A percentile compares a stretch with the other conserved stretches of the same genome.
These are phyloP conservation scores for Epinotia nisella DNA, from an alignment of 2,888 invertebrate genomes.

Conservation along the genomic window DNA sequence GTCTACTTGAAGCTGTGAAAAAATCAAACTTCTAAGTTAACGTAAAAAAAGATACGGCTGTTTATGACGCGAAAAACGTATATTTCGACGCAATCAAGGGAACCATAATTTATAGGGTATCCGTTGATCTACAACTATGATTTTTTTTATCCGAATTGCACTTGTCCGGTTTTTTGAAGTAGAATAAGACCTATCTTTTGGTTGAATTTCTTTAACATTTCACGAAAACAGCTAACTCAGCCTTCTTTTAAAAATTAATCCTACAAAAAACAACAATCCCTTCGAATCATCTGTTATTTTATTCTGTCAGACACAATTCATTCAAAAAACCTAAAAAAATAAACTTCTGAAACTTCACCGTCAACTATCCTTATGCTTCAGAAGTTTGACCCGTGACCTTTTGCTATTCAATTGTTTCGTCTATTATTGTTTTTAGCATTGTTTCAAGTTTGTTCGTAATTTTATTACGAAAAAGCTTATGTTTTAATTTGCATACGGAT, in stretches of 20 bases:
- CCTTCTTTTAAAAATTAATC: neutral
- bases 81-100: too few relatives aligned
- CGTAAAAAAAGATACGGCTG: too few relatives aligned
- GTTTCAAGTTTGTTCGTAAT: neutral
- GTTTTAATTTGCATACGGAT: neutral
- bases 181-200: too few relatives aligned
- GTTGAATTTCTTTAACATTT: neutral
- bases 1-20: too few relatives aligned
- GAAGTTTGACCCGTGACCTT: neutral
- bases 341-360: neutral
- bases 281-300: neutral
- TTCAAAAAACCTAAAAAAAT: neutral
- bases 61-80: too few relatives aligned
- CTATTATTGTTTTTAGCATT: neutral
- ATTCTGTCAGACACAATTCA: neutral
- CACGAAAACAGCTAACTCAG: neutral
- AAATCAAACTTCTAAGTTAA: too few relatives aligned
- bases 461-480: neutral
- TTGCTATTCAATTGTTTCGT: conserved; percentile 2
- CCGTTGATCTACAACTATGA: too few relatives aligned
- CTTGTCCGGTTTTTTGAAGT: too few relatives aligned
- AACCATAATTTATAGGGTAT: too few relatives aligned
- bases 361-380: neutral
- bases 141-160: too few relatives aligned
- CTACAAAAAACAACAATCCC: neutral